Base-by-base conservation (phyloP, 2,888 invertebrate species). In the Yponomeuta cagnagella region DNA sequence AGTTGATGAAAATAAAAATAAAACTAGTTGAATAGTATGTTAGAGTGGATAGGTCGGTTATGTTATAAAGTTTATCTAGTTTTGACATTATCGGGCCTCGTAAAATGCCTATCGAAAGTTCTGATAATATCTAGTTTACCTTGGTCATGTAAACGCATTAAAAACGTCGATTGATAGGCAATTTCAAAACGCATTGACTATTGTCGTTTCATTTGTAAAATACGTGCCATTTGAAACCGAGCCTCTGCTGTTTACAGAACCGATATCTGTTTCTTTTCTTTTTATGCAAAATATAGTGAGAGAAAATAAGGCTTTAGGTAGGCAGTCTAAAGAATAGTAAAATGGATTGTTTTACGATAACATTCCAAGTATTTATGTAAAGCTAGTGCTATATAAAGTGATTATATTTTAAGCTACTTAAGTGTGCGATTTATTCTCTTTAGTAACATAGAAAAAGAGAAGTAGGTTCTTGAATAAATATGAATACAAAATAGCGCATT, bases 131-230 rank as follows among this genome's bases (percentile, higher is more conserved):
- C 52, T 58, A n/a, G 23, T 48, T 48, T 23, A 52, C 30, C 52
- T 31, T 68, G 52, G 9, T 23, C 52, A 48, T 68, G 48, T 37
- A 85, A 82, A 81, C 79, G 78, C 77, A 83, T 82, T 90, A 87
- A 89, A 88, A 82, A 82, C 72, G 78, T 71, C 83, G 88, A 88
- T 89, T 88, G 89, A 89, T 89, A 88, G 86, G 85, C 79, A 84
- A 86, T 83, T 84, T 88, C 89, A 86, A 23, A 86, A 74, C 75
- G 74, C 77, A 77, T 75, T 84, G 88, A 88, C 86, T 85, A 78
- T 80, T 81, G 82, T 81, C 85, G 78, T 89, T 82, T 78, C 76
- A 76, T 78, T 75, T 79, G 80, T 83, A 82, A 87, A 84, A 82
- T 89, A 89, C 83, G 81, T 77, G 81, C 80, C 78, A 75, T 75